Evolutionary conservation across 2,888 invertebrate genomes (phyloP).

Genomic region (Parascotia fuliginaria): DNA sequence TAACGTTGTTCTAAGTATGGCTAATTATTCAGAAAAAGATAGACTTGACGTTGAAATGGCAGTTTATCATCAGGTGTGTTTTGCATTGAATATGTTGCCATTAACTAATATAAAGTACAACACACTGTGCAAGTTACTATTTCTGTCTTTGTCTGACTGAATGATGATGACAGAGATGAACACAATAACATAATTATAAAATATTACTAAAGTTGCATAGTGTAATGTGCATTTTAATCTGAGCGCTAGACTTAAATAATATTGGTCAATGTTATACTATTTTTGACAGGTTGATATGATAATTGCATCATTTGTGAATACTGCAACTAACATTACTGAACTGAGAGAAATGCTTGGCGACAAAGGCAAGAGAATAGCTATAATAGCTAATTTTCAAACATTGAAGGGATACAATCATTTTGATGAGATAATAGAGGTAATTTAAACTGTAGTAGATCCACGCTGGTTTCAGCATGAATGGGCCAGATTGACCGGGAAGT

Average conservation of each 20-base stretch:
- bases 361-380: constrained; percentile 71
- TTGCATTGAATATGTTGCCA: too few species aligned
- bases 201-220: too few species aligned
- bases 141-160: too few species aligned
- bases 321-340: constrained; percentile 52
- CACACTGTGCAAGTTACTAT: too few species aligned
- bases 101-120: too few species aligned
- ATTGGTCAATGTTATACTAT: background rate
- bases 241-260: too few species aligned
- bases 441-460: too few species aligned
- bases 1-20: constrained; percentile 69
- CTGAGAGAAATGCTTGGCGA: constrained; percentile 66
- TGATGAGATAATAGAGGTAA: constrained; percentile 67
- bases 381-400: constrained; percentile 75
- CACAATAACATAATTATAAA: too few species aligned
- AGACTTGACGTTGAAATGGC: constrained; percentile 66
- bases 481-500: too few species aligned
- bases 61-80: constrained; percentile 67
- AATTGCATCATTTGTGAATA: constrained; percentile 66
- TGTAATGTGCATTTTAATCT: too few species aligned
- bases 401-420: constrained; percentile 67
- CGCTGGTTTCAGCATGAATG: too few species aligned
- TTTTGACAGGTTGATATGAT: constrained; percentile 71
- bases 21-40: constrained; percentile 70
- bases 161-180: too few species aligned